phyloP scores from a whole-genome alignment of 1,140 invertebrate genomes.

The Nymphalis io region DNA sequence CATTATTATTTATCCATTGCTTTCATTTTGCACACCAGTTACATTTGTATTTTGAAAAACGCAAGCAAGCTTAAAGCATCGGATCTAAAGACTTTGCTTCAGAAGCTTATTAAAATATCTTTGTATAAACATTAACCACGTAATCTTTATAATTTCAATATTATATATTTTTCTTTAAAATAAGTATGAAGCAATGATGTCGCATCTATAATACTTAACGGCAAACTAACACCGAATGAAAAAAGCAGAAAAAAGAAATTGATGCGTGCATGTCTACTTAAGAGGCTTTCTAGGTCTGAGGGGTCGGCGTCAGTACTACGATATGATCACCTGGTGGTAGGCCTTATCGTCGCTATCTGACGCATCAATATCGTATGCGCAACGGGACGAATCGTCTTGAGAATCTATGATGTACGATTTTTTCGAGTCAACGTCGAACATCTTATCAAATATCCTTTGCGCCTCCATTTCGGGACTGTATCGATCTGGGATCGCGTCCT shows the following conservation, averaged over 20 bases:
- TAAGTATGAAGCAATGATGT: conserved; percentile 41
- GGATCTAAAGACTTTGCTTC: neutral
- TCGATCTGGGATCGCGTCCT: conserved; percentile 77
- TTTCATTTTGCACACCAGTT: neutral
- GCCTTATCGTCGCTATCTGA: conserved; percentile 77
- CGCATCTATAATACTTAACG: conserved; percentile 56
- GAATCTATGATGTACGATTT: conserved; percentile 71
- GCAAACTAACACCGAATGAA: conserved; percentile 62
- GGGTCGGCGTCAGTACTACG: conserved; percentile 69
- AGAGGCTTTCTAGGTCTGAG: conserved; percentile 68
- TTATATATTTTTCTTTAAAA: conserved; percentile 10
- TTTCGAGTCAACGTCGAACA: conserved; percentile 78
- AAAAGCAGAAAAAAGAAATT: conserved; percentile 71
- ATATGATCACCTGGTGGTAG: conserved; percentile 75
- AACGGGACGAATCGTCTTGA: conserved; percentile 70
- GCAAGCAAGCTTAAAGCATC: conserved; percentile 31
- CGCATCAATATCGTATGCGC: conserved; percentile 76
- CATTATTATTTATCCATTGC: neutral
- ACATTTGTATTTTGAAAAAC: conserved; percentile 4
- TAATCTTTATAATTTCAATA: neutral
- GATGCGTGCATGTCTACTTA: conserved; percentile 77
- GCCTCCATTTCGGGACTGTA: conserved; percentile 79
- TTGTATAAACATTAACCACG: neutral
- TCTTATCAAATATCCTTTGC: conserved; percentile 80
- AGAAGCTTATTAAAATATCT: conserved; percentile 2